Conservation (phyloP, 1,140 invertebrate genomes). For the Zelostemma sp. region DNA sequence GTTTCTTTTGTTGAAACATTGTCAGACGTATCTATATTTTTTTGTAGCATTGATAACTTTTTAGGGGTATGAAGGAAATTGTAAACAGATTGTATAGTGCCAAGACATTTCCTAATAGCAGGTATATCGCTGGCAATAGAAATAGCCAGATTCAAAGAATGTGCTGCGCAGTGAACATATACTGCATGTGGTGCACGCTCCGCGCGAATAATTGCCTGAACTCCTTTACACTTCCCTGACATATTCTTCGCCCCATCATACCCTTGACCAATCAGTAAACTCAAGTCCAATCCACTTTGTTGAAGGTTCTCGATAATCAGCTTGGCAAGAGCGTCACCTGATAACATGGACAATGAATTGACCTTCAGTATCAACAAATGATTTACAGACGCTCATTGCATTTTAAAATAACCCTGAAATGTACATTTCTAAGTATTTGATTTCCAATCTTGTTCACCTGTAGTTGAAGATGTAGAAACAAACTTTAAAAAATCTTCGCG, state of each 20-base stretch:
- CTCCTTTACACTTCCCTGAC: neutral
- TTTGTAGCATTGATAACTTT: neutral
- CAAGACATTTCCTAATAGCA: neutral
- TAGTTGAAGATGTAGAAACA: neutral
- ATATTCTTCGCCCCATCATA: neutral
- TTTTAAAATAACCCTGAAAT: too few relatives aligned
- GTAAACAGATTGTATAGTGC: neutral
- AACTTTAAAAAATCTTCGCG: conserved; percentile 1
- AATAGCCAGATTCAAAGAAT: conserved; percentile 5
- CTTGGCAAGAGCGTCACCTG: conserved; percentile 1
- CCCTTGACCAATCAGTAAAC: too few relatives aligned
- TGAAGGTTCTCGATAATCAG: neutral
- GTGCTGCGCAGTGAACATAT: neutral
- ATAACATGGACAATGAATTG: neutral
- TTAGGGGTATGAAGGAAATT: neutral
- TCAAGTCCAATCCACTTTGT: neutral
- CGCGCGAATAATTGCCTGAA: neutral
- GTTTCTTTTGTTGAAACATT: neutral
- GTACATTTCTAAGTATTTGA: too few relatives aligned
- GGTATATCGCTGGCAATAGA: neutral
- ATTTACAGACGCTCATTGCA: too few relatives aligned
- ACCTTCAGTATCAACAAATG: neutral
- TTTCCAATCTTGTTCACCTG: too few relatives aligned
- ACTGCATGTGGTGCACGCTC: neutral
- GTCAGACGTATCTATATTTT: neutral